Evolutionary conservation across 2,888 invertebrate species (phyloP), one percentile per base, ranked within the genome.

Genomic region (Microctonus aethiopoides): DNA sequence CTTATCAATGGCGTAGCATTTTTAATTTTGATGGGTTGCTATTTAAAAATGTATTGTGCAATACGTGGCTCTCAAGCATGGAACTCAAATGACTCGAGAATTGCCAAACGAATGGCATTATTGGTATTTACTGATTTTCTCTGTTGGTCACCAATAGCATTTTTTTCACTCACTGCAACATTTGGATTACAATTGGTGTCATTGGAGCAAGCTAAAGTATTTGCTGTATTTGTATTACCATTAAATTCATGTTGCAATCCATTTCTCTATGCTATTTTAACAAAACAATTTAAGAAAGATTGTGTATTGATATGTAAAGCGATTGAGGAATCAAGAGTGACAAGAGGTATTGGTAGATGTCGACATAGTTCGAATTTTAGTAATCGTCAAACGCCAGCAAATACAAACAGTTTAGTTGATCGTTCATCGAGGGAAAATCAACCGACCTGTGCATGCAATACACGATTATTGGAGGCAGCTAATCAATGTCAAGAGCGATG

Each of bases 61-160:
- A 97, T 98, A 77, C 91, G 97, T n/a, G 97, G 97, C 70, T 97
- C 97, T 78, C 94, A 96, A 86, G 97, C 97, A 0, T 98, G 98
- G 98, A 98, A 98, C 87, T 96, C 96, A 2, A 98, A 98, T 87
- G 98, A 98, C 87, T 96, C 97, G 10, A 90, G 97, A 66, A 97
- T 98, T 78, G 98, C 98, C 54, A 97, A 97, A 87, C 90, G 97
- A 51, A 98, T 98, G 98, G 97, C 98, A 0, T 88, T 99, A 54
- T 89, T 99, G 68, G 98, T 99, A 2, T 97, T 98, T 86, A 99
- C 98, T 0, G 98, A 99, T 87, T 96, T 99, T 83, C 89, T 98
- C 59, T 99, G 98, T 88, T 99, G 98, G 98, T 96, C 97, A 2
- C 99, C 99, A 0, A 97, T 98, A 74, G 96, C 98, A 0, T 96